Conservation (phyloP, 1,140 invertebrate genomes). For the Diploscapter pachys region DNA sequence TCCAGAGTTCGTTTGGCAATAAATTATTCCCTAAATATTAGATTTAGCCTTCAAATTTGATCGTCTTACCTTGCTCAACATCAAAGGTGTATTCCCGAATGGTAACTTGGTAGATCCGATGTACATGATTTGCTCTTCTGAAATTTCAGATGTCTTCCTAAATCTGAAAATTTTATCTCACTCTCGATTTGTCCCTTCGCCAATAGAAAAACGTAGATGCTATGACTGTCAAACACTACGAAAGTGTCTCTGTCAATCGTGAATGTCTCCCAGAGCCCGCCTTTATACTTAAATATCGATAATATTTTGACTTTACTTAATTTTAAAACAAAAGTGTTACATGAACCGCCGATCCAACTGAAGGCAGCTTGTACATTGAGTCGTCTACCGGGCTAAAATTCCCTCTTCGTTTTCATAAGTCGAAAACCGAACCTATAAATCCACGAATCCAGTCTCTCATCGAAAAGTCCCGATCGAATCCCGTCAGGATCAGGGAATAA, state of each 20-base stretch:
- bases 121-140: constrained; percentile 67
- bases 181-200: constrained; percentile 75
- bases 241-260: constrained; percentile 79
- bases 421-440: constrained; percentile 15
- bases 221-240: constrained; percentile 73
- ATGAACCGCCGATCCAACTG: constrained; percentile 31
- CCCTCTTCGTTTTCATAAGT: too few relatives aligned
- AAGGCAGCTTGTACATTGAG: constrained; percentile 31
- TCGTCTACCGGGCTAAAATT: constrained; percentile 74
- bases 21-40: constrained; percentile 65
- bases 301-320: neutral
- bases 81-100: constrained; percentile 74
- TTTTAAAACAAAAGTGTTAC: neutral
- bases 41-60: neutral
- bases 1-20: constrained; percentile 72
- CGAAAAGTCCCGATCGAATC: constrained; percentile 73
- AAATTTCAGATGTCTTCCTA: neutral
- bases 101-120: constrained; percentile 74
- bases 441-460: constrained; percentile 29
- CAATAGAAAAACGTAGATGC: constrained; percentile 78
- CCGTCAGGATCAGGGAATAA: constrained; percentile 80
- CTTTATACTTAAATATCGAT: constrained; percentile 64
- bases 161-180: constrained; percentile 49
- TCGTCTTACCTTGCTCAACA: constrained; percentile 71
- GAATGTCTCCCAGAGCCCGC: constrained; percentile 85